Base-by-base conservation (phyloP, 2,888 invertebrate genomes). In the Conops quadrifasciatus region DNA sequence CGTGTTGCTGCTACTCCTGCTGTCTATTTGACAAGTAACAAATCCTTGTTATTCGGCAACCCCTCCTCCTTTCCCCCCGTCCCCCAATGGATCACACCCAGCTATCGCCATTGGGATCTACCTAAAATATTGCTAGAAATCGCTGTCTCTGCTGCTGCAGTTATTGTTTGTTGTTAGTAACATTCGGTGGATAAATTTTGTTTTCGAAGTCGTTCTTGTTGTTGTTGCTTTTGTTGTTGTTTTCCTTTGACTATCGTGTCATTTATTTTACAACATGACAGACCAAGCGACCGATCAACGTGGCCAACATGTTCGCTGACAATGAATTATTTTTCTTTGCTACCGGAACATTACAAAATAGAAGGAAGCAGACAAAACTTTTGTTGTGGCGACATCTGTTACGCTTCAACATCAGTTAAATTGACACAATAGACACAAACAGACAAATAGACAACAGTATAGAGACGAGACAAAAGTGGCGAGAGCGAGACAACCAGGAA, bases 311-410 rank as follows among this genome's bases (percentile, higher is more conserved):
- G 36, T 24, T 19, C 49, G 24, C 19, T 53, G 53, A 53, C 53
- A 53, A 53, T 53, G 53, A 53, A 53, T 21, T 53, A 21, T 53
- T 53, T 53, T 11, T 53, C n/a, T 19, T 36, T 53, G 7, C 21
- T 21, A 9, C 53, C 53, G 5, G 24, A 53, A 53, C 4, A 36
- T n/a, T 21, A 24, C 21, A 53, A 53, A 53, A 53, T 24, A n/a
- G 9, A 21, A 36, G 36, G 36, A 36, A 36, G 9, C 36, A 36
- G 9, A n/a, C n/a, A 9, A 36, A 36, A 36, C 5, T 36, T 36
- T 36, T 36, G 36, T 75, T 75, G 74, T 67, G 76, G 77, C 77
- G 75, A 75, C 77, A 77, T 77, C 76, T 77, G 77, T 73, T 76
- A 74, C 73, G 72, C 72, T 73, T 77, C 73, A 71, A 75, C 70